Evolutionary conservation across 1,140 invertebrate species (phyloP).

Genomic region (Macrocentrus cingulum): DNA sequence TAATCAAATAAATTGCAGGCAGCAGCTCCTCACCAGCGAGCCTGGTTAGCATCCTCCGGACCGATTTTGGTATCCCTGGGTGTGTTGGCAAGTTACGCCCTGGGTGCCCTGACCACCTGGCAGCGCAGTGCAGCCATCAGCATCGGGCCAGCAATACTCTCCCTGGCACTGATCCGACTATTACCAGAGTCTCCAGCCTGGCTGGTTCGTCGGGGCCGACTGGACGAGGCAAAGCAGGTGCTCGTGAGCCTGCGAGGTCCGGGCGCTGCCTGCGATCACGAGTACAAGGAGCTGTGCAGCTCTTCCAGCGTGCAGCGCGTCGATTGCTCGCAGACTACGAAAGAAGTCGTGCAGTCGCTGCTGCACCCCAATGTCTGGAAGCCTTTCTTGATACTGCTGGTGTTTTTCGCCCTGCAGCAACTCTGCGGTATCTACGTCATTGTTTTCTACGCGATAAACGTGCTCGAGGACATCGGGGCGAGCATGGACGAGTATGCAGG

Average conservation of each 20-base stretch:
- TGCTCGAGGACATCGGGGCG: slow-evolving; percentile 69
- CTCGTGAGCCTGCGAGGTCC: slow-evolving; percentile 68
- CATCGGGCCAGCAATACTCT: slow-evolving; percentile 62
- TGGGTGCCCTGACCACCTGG: slow-evolving; percentile 67
- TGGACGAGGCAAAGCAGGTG: slow-evolving; percentile 65
- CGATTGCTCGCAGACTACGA: not conserved
- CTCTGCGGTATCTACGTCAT: slow-evolving; percentile 75
- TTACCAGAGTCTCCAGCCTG: slow-evolving; percentile 73
- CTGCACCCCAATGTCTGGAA: slow-evolving; percentile 59
- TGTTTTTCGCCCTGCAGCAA: slow-evolving; percentile 72
- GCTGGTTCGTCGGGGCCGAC: slow-evolving; percentile 63
- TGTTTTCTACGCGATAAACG: slow-evolving; percentile 73
- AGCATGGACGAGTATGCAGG: slow-evolving; percentile 69
- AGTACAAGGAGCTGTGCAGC: slow-evolving; percentile 37
- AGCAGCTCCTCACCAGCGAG: slow-evolving; percentile 50
- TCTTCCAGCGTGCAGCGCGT: slow-evolving; percentile 25
- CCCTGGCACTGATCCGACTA: slow-evolving; percentile 53
- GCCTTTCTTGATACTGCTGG: slow-evolving; percentile 66
- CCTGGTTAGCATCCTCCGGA: slow-evolving; percentile 56
- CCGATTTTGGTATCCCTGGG: slow-evolving; percentile 68
- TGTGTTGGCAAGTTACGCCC: slow-evolving; percentile 66
- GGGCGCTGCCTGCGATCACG: slow-evolving; percentile 40
- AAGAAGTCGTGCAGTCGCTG: slow-evolving; percentile 25
- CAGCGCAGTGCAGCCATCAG: slow-evolving; percentile 65
- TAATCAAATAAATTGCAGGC: slow-evolving; percentile 31